Percentiles rank a stretch among this genome's conserved stretches.
Evolutionary conservation across 2,797 vertebrate species (phyloP).

Genomic region (Delichon dasypus): DNA sequence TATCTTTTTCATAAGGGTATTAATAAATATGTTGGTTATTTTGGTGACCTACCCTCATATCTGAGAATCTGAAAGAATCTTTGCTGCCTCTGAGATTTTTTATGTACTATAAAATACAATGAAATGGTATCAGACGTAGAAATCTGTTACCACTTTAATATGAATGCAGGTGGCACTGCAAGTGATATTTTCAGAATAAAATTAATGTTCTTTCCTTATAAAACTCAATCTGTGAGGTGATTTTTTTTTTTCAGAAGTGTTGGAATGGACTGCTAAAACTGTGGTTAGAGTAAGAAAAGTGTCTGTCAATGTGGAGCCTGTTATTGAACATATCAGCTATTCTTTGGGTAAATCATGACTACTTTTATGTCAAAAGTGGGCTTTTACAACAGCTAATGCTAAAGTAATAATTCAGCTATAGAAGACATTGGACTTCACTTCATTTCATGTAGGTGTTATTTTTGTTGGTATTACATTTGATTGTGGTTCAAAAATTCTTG

Average conservation of each 20-base stretch:
- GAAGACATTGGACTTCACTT: not conserved
- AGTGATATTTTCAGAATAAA: slow-evolving; percentile 4
- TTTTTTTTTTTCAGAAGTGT: not conserved
- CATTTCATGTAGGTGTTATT: not conserved
- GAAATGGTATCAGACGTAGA: not conserved
- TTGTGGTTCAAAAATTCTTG: not conserved
- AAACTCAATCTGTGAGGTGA: not conserved
- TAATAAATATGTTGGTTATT: not conserved
- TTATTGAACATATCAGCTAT: not conserved
- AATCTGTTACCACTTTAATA: not conserved
- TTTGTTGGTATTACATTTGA: not conserved
- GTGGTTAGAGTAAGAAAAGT: not conserved
- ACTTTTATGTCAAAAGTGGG: not conserved
- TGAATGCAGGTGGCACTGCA: not conserved
- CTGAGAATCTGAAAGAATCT: not conserved
- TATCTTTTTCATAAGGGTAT: not conserved
- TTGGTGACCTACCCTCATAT: not conserved
- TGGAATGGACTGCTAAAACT: not conserved
- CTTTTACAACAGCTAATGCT: not conserved
- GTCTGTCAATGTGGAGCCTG: not conserved
- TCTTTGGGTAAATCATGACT: not conserved
- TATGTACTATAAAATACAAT: not conserved
- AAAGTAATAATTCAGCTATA: not conserved
- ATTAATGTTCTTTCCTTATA: not conserved
- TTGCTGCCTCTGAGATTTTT: not conserved